A percentile compares a stretch with the other conserved stretches of the same genome.
These are phyloP conservation scores for Microcebus murinus DNA, from an alignment of 2,113 vertebrate genomes.

Conservation along the genomic window DNA sequence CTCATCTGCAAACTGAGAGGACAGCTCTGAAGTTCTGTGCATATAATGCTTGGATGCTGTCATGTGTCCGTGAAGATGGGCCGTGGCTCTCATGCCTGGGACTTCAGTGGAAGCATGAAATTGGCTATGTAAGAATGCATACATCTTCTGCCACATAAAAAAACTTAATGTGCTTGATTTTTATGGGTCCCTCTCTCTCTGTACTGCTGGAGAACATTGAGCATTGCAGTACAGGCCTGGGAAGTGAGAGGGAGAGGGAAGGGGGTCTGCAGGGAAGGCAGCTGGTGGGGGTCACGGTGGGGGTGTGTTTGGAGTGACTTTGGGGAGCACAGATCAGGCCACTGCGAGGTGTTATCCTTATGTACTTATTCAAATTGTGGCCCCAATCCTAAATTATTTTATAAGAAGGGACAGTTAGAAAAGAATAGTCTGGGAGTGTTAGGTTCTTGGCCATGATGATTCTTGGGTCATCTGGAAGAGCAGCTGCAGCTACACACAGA, in stretches of 20 bases:
- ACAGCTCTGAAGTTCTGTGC: neutral
- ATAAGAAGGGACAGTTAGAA: neutral
- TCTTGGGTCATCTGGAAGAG: constrained; percentile 12
- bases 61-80: too few relatives aligned
- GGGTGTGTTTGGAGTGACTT: rapidly evolving
- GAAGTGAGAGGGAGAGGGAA: neutral
- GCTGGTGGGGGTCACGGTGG: neutral
- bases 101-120: neutral
- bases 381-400: neutral
- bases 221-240: neutral
- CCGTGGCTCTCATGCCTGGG: neutral
- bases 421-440: neutral
- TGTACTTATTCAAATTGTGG: neutral
- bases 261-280: neutral
- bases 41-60: neutral
- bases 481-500: neutral
- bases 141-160: neutral
- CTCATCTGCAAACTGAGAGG: neutral
- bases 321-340: neutral
- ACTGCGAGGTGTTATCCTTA: neutral
- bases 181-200: neutral
- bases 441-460: neutral
- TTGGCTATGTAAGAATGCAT: neutral
- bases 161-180: neutral
- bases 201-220: neutral